Conservation (phyloP, 2,113 vertebrate species). For the Phalacrocorax carbo region DNA sequence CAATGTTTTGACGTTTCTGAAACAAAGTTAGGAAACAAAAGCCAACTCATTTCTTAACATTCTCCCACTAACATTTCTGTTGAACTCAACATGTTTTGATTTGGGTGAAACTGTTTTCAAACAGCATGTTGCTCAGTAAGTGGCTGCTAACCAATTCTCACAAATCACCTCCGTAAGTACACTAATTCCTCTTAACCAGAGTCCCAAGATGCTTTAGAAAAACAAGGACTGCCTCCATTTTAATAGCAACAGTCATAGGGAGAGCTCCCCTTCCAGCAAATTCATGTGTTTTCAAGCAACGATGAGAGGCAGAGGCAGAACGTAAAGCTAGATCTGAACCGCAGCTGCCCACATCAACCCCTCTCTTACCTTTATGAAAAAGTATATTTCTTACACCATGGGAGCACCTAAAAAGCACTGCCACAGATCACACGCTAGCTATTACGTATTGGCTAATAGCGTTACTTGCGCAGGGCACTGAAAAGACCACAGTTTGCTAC, state of each 20-base stretch:
- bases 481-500: not conserved
- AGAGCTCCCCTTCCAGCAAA: not conserved
- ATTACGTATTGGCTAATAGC: not conserved
- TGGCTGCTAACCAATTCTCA: not conserved
- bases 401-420: not conserved
- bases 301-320: not conserved
- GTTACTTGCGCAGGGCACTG: not conserved
- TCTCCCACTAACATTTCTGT: not conserved
- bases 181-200: not conserved
- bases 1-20: not conserved
- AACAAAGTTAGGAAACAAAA: not conserved
- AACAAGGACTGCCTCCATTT: not conserved
- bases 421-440: not conserved
- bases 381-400: accelerated
- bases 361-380: not conserved
- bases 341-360: not conserved
- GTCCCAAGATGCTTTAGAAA: not conserved
- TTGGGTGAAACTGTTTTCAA: not conserved
- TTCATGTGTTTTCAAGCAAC: not conserved
- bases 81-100: not conserved
- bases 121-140: not conserved
- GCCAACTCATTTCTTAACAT: not conserved
- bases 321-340: not conserved
- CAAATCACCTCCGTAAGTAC: not conserved
- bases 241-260: not conserved